A percentile compares a stretch with the other conserved stretches of the same genome.
Evolutionary conservation across 2,797 vertebrate genomes (phyloP).

Genomic region (Heterohyrax brucei): DNA sequence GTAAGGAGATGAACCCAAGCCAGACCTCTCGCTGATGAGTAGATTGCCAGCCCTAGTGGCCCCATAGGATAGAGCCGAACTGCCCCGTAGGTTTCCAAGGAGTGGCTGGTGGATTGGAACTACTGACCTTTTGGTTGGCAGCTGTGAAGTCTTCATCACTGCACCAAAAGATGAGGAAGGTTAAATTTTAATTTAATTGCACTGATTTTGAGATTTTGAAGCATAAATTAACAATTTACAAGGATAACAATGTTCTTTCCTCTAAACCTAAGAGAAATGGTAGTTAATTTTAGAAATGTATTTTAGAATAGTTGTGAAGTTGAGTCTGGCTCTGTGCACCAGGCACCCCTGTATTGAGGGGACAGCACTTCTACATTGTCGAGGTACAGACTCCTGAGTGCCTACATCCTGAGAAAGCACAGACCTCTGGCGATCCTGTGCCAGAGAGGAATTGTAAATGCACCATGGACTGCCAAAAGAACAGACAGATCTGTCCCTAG

Average conservation of each 20-base stretch:
- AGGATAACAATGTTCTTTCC: constrained; percentile 38
- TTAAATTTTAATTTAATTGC: constrained; percentile 61
- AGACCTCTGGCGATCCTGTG: constrained; percentile 50
- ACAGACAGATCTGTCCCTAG: no score
- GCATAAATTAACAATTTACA: constrained; percentile 69
- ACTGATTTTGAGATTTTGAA: constrained; percentile 54
- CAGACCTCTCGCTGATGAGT: no score
- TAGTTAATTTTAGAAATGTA: constrained; percentile 40
- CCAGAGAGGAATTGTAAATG: no score
- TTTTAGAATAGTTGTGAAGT: constrained; percentile 22
- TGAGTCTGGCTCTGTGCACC: constrained; percentile 22
- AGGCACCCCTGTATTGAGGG: no score
- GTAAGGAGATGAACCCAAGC: not conserved
- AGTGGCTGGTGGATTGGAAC: no score
- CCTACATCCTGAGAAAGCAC: constrained; percentile 78
- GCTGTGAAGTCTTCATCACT: no score
- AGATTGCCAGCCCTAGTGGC: no score
- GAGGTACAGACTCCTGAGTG: constrained; percentile 76
- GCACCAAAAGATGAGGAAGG: no score
- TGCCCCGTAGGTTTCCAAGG: no score
- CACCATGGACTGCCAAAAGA: no score
- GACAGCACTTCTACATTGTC: constrained; percentile 60
- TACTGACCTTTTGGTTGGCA: no score
- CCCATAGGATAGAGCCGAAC: no score
- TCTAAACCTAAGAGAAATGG: not conserved